Conservation (phyloP, 2,797 vertebrate species). For the Naso thynnoides region DNA sequence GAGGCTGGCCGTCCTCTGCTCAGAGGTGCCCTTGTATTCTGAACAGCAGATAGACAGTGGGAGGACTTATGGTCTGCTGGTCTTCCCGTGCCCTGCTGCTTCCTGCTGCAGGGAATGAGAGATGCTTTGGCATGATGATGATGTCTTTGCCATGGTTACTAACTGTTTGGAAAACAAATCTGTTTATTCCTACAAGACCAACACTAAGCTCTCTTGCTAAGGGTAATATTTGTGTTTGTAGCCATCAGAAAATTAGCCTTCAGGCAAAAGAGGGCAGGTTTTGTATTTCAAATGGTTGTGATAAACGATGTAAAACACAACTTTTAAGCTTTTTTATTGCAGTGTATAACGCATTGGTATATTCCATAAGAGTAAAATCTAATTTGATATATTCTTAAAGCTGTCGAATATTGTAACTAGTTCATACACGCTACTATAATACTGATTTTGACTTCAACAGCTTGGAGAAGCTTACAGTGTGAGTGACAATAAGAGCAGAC, state of each 20-base stretch:
- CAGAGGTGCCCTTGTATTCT: constrained; percentile 62
- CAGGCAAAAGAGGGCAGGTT: constrained; percentile 9
- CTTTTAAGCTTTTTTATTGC: constrained; percentile 21
- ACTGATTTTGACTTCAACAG: constrained; percentile 23
- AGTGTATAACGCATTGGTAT: neutral
- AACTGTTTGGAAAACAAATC: constrained; percentile 65
- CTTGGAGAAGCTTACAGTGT: constrained; percentile 21
- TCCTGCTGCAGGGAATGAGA: constrained; percentile 64
- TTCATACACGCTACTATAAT: neutral
- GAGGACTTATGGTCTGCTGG: constrained; percentile 62
- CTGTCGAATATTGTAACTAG: constrained; percentile 7
- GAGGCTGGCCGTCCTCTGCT: constrained; percentile 41
- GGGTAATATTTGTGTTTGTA: constrained; percentile 12
- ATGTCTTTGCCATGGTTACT: constrained; percentile 63
- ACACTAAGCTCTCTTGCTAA: constrained; percentile 32
- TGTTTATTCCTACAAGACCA: constrained; percentile 54
- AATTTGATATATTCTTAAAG: constrained; percentile 25
- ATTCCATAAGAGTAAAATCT: constrained; percentile 5
- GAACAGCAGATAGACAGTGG: constrained; percentile 55
- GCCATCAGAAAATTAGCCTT: constrained; percentile 11
- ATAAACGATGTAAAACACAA: neutral
- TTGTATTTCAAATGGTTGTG: neutral
- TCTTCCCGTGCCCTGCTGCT: constrained; percentile 51
- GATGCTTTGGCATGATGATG: constrained; percentile 58
- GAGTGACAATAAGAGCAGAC: neutral